phyloP scores from a whole-genome alignment of 2,797 vertebrate species.

The Megaceryle alcyon region DNA sequence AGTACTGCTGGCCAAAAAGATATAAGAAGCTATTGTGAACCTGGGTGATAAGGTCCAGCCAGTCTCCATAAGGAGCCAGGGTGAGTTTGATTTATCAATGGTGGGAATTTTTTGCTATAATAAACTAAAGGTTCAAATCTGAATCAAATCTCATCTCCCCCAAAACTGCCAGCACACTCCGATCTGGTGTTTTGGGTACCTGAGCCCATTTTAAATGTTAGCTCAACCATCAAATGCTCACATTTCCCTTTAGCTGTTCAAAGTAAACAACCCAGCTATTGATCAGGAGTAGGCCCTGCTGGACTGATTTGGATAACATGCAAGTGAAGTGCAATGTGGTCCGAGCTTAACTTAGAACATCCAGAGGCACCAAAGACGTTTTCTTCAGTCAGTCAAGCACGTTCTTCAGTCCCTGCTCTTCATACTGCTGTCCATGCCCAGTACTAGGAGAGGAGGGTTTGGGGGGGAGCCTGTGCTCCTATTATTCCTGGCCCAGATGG shows the following conservation, averaged over 20 bases:
- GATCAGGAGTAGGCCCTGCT: slow-evolving; percentile 22
- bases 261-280: slow-evolving; percentile 25
- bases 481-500: neutral
- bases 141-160: neutral
- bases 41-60: neutral
- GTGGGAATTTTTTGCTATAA: neutral
- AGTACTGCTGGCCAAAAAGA: neutral
- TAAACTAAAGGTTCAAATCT: neutral
- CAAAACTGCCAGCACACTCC: neutral
- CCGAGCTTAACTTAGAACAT: neutral
- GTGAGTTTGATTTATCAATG: neutral
- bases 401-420: neutral
- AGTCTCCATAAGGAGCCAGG: neutral
- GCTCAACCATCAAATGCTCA: neutral
- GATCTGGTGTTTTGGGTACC: slow-evolving; percentile 28
- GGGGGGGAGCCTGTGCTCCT: neutral
- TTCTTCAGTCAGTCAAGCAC: neutral
- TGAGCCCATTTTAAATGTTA: slow-evolving; percentile 36
- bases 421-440: neutral
- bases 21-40: neutral
- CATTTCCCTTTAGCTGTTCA: slow-evolving; percentile 42
- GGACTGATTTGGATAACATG: slow-evolving; percentile 6
- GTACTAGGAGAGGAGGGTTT: neutral
- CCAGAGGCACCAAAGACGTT: neutral
- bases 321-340: neutral